phyloP scores from a whole-genome alignment of 2,113 vertebrate genomes.

The Paedocypris sp. region DNA sequence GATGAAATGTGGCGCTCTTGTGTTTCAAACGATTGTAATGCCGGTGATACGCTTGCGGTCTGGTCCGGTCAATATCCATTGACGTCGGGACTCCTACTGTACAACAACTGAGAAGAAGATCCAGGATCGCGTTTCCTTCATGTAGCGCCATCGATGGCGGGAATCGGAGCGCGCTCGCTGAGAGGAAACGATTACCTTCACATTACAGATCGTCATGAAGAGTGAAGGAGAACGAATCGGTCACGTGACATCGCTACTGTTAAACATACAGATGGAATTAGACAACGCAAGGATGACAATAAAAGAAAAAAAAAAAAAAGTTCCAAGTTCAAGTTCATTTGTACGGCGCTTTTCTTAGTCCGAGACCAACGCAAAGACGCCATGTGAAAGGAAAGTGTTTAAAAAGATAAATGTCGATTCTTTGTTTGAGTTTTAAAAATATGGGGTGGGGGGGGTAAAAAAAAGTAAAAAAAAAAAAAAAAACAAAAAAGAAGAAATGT shows the following conservation, averaged over 20 bases:
- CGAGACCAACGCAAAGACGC: no score
- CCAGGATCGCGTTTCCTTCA: slow-evolving; percentile 27
- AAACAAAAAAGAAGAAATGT: no score
- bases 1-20: background rate
- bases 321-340: no score
- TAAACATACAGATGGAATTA: background rate
- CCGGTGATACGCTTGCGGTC: background rate
- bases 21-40: background rate
- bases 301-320: no score
- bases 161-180: slow-evolving; percentile 16
- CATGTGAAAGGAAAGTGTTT: no score
- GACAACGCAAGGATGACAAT: background rate
- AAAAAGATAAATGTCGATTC: no score
- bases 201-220: slow-evolving; percentile 26
- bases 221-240: background rate
- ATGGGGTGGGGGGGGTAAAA: no score
- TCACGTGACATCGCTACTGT: background rate
- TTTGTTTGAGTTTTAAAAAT: no score
- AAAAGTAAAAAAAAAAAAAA: no score
- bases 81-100: slow-evolving; percentile 21
- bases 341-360: no score
- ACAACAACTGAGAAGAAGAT: slow-evolving; percentile 13
- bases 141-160: slow-evolving; percentile 9
- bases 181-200: slow-evolving; percentile 27
- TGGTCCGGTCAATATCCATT: slow-evolving; percentile 13